Evolutionary conservation across 92 coral and sea anemone species (phyloP), one percentile per base, ranked within the genome.

Genomic region (Metridium senile): DNA sequence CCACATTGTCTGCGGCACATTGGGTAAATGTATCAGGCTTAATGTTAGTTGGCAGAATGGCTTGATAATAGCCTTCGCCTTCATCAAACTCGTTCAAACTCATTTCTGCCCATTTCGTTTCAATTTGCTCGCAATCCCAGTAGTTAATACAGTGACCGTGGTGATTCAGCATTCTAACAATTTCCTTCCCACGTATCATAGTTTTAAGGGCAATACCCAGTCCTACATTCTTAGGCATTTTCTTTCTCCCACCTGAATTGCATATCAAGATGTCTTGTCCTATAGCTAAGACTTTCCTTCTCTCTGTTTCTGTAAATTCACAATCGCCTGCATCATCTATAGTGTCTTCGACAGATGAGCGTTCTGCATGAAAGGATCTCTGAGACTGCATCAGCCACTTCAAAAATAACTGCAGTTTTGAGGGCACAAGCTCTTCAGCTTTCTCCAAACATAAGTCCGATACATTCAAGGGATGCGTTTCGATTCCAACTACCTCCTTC

Each of bases 181-280:
- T 49, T 71, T 71, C 63, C 46, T 71, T 71, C 21, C 75, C 63
- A 27, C 75, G 63, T 0, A 69, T 45, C 75, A 71, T 71, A 45
- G 75, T 71, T 71, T 71, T 71, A 20, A 71, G 11, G 26, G 75
- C 75, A 31, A 71, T 32, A 0, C 76, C 64, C 0, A 71, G 47
- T 31, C 76, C 76, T 29, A 71, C 63, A 46, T 71, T 71, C 28
- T 71, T 52, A 29, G 76, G 76, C 76, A 71, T 71, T 22, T 71
- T 71, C 49, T 53, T 71, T 11, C 52, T 54, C 3, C 76, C 64
- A 54, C 76, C 35, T 0, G 76, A 71, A 8, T 71, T 54, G 52
- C 64, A 52, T 29, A 58, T 29, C 0, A 71, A 0, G 18, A 71
- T 71, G 66, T 71, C 76, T 31, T 71, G 76, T 22, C 47, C 76